phyloP scores from a whole-genome alignment of 2,888 invertebrate species.

The Hirtodrosophila trivittata region DNA sequence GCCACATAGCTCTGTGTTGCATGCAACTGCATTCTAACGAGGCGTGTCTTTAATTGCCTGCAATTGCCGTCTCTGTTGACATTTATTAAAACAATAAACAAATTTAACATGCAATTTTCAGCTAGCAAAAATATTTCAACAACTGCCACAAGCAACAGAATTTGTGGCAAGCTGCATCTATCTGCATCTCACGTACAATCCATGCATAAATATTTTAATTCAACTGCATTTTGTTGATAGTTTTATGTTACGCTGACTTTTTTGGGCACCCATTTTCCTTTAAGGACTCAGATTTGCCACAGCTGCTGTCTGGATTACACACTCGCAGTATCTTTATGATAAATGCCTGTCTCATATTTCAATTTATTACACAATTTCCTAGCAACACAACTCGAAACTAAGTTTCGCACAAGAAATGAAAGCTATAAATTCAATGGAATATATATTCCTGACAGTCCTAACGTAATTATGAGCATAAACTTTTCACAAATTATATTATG shows the following conservation, averaged over 20 bases:
- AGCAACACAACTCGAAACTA: constrained; percentile 24
- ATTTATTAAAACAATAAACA: constrained; percentile 78
- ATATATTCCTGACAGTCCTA: not conserved
- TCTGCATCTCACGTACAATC: constrained; percentile 59
- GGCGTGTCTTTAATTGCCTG: constrained; percentile 62
- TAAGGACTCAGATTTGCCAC: constrained; percentile 11
- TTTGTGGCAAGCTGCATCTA: constrained; percentile 39
- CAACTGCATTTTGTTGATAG: constrained; percentile 69
- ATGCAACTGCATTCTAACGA: constrained; percentile 20
- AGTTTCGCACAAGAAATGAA: constrained; percentile 19
- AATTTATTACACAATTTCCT: constrained; percentile 74
- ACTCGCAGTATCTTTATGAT: constrained; percentile 30
- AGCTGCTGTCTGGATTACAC: constrained; percentile 26
- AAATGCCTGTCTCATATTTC: constrained; percentile 59
- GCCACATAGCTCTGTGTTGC: constrained; percentile 18
- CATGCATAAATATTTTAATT: constrained; percentile 73
- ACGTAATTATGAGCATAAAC: not conserved
- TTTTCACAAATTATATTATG: not conserved
- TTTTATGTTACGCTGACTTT: constrained; percentile 49
- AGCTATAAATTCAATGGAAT: constrained; percentile 9
- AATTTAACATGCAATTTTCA: constrained; percentile 37
- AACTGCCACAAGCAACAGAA: constrained; percentile 30
- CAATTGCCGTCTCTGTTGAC: constrained; percentile 65
- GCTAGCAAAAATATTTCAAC: constrained; percentile 15
- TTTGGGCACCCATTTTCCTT: not conserved